Conservation (phyloP, 2,888 invertebrate genomes). For the Homarus gammarus region DNA sequence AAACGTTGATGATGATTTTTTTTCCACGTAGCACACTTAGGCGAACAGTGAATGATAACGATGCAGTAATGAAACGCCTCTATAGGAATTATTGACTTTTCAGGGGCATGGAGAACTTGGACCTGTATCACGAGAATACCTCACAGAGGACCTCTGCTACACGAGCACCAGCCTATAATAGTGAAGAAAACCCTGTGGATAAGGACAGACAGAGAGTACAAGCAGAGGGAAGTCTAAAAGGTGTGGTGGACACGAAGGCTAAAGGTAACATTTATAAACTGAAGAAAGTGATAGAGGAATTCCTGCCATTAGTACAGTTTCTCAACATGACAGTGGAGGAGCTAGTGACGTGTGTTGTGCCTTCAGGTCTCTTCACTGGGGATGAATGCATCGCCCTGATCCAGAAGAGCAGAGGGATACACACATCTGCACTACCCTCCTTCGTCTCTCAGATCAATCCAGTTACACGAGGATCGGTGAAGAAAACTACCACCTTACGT, state of each 20-base stretch:
- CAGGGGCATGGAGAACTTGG: not conserved
- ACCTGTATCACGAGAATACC: not conserved
- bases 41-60: no score
- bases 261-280: not conserved
- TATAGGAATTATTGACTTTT: not conserved
- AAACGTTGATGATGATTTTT: no score
- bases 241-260: not conserved
- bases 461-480: not conserved
- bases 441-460: not conserved
- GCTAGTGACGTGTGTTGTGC: conserved; percentile 79
- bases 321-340: conserved; percentile 78
- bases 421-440: not conserved
- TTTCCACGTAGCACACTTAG: no score
- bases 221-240: not conserved
- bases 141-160: not conserved
- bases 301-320: conserved; percentile 81
- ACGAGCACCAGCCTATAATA: not conserved
- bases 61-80: no score
- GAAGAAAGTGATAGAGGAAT: not conserved
- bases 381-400: conserved; percentile 77
- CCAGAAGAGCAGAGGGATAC: not conserved
- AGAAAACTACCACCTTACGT: not conserved
- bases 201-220: not conserved
- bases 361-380: conserved; percentile 79
- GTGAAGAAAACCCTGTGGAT: not conserved